Evolutionary conservation across 1,140 invertebrate species (phyloP).

Genomic region (Riptortus pedestris): DNA sequence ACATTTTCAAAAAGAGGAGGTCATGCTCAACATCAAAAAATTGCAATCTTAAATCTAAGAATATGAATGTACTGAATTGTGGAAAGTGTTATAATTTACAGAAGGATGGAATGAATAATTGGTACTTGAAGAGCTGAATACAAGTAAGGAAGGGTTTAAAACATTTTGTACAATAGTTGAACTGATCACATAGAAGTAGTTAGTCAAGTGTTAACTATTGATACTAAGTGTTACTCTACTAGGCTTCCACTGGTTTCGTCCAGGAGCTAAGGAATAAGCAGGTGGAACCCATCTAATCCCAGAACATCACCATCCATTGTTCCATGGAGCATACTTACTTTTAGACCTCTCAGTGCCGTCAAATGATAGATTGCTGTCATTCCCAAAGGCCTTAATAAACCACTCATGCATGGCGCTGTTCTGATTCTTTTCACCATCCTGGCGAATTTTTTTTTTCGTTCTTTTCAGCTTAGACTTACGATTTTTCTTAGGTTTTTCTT

Average conservation of each 20-base stretch:
- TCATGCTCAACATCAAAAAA: too few relatives aligned
- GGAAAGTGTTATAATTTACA: too few relatives aligned
- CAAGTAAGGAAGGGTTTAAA: too few relatives aligned
- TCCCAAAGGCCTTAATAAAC: constrained; percentile 31
- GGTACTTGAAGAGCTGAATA: too few relatives aligned
- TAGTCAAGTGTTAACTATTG: too few relatives aligned
- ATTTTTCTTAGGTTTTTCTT: constrained; percentile 27
- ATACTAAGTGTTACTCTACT: constrained; percentile 3
- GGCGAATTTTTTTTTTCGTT: constrained; percentile 28
- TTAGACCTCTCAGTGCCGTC: constrained; percentile 25
- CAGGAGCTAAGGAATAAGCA: neutral
- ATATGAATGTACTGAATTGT: too few relatives aligned
- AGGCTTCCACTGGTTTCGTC: constrained; percentile 6
- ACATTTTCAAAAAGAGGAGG: too few relatives aligned
- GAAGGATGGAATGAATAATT: too few relatives aligned
- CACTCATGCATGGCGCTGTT: constrained; percentile 30
- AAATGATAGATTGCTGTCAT: constrained; percentile 28
- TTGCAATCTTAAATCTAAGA: too few relatives aligned
- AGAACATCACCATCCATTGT: constrained; percentile 4
- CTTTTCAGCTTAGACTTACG: constrained; percentile 30
- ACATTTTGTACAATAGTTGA: too few relatives aligned
- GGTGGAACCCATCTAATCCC: neutral
- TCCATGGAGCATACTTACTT: constrained; percentile 1
- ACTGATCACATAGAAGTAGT: too few relatives aligned
- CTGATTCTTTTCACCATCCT: constrained; percentile 31